These are phyloP conservation scores for Chaetodon auriga DNA, from an alignment of 2,113 vertebrate species.

Conservation along the genomic window DNA sequence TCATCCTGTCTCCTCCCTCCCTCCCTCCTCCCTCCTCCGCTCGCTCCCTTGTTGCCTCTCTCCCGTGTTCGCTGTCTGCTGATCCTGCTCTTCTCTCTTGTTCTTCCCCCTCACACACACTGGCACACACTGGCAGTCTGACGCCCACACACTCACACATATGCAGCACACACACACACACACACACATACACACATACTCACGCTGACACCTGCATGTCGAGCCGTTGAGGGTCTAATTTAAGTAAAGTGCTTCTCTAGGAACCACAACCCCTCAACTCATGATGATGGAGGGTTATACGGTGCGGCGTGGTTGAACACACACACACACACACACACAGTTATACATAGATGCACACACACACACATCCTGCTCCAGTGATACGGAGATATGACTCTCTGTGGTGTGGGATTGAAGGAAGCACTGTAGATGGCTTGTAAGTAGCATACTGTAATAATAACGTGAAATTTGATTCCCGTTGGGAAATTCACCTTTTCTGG, in stretches of 20 bases:
- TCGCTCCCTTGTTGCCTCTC: conserved; percentile 53
- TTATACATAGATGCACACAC: conserved; percentile 29
- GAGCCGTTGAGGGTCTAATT: conserved; percentile 83
- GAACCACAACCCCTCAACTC: conserved; percentile 79
- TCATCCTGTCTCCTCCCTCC: background rate
- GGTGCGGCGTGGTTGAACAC: conserved; percentile 50
- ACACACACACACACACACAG: conserved; percentile 19
- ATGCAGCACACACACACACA: conserved; percentile 4
- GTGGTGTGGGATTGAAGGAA: conserved; percentile 54
- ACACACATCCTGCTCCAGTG: conserved; percentile 62
- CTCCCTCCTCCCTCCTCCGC: conserved; percentile 26
- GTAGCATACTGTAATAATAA: conserved; percentile 68
- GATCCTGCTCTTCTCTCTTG: conserved; percentile 70
- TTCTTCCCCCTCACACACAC: conserved; percentile 49
- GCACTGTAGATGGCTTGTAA: conserved; percentile 62
- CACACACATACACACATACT: conserved; percentile 35
- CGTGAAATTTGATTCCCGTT: conserved; percentile 65
- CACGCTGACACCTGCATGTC: conserved; percentile 76
- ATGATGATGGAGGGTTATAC: conserved; percentile 74
- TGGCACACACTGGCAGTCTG: conserved; percentile 50
- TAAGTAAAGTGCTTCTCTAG: conserved; percentile 83
- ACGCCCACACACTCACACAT: conserved; percentile 33
- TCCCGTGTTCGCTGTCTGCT: conserved; percentile 65
- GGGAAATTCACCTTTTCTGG: conserved; percentile 60
- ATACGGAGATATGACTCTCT: conserved; percentile 54